Evolutionary conservation across 2,113 vertebrate species (phyloP), one percentile per base, ranked within the genome.

Genomic region (Aegithalos caudatus): DNA sequence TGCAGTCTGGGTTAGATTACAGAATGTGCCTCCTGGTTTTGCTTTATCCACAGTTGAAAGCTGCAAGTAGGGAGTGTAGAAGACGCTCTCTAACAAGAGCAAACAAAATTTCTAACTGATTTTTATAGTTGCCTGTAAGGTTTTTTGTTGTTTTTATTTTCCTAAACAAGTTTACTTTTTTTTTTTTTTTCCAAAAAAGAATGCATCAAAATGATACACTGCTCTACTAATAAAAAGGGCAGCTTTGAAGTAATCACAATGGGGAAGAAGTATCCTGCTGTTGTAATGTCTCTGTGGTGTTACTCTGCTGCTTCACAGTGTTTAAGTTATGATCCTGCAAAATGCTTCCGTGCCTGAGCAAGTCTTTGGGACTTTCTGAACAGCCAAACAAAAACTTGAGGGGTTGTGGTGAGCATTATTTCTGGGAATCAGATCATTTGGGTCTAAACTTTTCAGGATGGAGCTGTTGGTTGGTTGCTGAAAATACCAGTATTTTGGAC

Each of bases 21-120:
- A n/a, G 82, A 69, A 81, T 66, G 78, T 57, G 90, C 89, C 91
- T 96, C 94, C 92, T 96, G 92, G 44, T 95, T 96, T 95, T 96
- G 88, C 62, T 94, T 96, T 95, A 65, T 80, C 81, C 83, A 61
- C 69, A 73, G 58, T 53, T 92, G 77, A 96, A 94, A 92, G 66
- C 66, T 94, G 82, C 28, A 69, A 77, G 57, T 27, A 79, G 80
- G 50, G 58, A 93, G 69, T 6, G 74, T 64, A 76, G 65, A 91
- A 91, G 83, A 62, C 2, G 0, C 35, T 54, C 60, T 82, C 86
- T 90, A 93, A 88, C 61, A 92, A 83, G 80, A 89, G 33, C 45
- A 71, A 92, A 96, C n/a, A n/a, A n/a, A n/a, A n/a, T n/a, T n/a
- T n/a, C n/a, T n/a, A n/a, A 57, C 27, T 3, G 4, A 57, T 93